phyloP scores from a whole-genome alignment of 2,797 vertebrate genomes.

The Australoheros facetus region DNA sequence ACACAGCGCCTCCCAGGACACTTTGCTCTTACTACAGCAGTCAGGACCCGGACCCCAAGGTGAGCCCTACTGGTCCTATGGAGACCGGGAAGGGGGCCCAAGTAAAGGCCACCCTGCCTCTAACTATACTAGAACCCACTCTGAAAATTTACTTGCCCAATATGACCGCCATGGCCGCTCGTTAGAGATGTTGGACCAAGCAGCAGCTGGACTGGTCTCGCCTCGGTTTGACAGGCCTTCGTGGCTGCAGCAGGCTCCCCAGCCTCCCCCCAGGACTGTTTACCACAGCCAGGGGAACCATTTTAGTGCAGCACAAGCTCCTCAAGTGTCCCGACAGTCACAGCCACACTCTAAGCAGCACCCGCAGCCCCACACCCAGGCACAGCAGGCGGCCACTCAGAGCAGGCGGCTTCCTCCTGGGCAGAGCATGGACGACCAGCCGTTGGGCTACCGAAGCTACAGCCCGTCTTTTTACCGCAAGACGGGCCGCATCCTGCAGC shows the following conservation, averaged over 20 bases:
- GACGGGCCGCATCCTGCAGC: constrained; percentile 90
- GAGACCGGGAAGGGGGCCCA: constrained; percentile 67
- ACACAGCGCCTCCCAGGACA: constrained; percentile 94
- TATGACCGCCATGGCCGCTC: constrained; percentile 83
- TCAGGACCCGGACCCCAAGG: constrained; percentile 74
- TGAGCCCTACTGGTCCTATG: constrained; percentile 73
- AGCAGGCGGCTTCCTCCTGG: constrained; percentile 75
- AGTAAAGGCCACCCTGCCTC: constrained; percentile 43
- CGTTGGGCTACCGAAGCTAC: constrained; percentile 95
- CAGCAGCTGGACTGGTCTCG: constrained; percentile 74
- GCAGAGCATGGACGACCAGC: constrained; percentile 87
- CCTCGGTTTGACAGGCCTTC: constrained; percentile 79
- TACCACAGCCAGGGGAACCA: constrained; percentile 67
- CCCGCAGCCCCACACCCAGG: constrained; percentile 41
- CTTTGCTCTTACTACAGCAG: constrained; percentile 87
- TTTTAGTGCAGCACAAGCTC: constrained; percentile 43
- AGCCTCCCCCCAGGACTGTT: constrained; percentile 68
- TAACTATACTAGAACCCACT: constrained; percentile 82
- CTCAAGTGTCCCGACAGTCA: constrained; percentile 45
- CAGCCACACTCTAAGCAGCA: constrained; percentile 65
- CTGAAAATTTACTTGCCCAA: constrained; percentile 86
- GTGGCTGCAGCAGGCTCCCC: constrained; percentile 74
- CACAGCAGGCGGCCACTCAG: constrained; percentile 64
- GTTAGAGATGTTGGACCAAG: constrained; percentile 86
- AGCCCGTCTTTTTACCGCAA: constrained; percentile 96